phyloP scores from a whole-genome alignment of 2,113 vertebrate species.

The Daubentonia madagascariensis region DNA sequence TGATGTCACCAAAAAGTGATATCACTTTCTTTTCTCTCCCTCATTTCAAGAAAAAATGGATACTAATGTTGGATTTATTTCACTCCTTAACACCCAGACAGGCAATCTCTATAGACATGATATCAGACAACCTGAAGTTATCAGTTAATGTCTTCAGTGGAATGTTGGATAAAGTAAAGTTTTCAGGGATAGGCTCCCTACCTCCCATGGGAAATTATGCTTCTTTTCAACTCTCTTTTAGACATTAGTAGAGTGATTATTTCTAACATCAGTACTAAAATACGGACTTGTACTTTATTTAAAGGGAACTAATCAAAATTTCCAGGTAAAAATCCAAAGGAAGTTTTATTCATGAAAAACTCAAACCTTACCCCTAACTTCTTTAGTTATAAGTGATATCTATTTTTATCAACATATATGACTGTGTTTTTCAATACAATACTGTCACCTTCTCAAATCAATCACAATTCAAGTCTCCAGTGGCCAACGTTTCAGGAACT shows the following conservation, averaged over 20 bases:
- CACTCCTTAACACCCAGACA: neutral
- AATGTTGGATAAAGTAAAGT: neutral
- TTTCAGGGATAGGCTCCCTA: neutral
- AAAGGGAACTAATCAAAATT: neutral
- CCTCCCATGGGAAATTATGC: neutral
- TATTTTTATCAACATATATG: slow-evolving; percentile 16
- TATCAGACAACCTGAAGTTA: slow-evolving; percentile 20
- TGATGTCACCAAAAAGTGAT: slow-evolving; percentile 41
- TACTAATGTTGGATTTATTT: slow-evolving; percentile 25
- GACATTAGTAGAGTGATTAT: neutral
- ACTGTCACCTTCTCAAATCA: neutral
- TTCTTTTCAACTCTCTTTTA: slow-evolving; percentile 4
- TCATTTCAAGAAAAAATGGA: slow-evolving; percentile 46
- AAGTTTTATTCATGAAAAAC: slow-evolving; percentile 33
- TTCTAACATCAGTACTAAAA: neutral
- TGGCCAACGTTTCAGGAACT: neutral
- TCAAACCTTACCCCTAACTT: neutral
- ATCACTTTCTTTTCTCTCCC: slow-evolving; percentile 21
- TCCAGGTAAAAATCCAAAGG: slow-evolving; percentile 34
- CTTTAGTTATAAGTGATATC: neutral
- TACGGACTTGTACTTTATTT: neutral
- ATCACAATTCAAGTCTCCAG: neutral
- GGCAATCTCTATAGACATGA: neutral
- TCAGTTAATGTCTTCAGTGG: neutral
- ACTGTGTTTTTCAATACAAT: slow-evolving; percentile 2